Evolutionary conservation across 1,140 invertebrate genomes (phyloP).

Genomic region (Archivesica marissinica): DNA sequence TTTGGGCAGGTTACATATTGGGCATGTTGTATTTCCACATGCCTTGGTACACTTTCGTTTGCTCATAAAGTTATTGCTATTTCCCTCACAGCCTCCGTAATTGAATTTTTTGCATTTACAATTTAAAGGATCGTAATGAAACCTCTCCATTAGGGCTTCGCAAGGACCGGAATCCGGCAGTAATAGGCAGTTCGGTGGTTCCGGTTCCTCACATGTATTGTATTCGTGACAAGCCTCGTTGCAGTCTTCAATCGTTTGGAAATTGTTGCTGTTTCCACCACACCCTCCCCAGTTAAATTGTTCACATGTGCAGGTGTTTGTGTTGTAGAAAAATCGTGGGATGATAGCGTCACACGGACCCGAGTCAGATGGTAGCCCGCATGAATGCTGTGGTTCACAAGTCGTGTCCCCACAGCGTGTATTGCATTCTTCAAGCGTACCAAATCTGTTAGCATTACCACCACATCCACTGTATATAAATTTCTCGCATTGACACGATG

Average conservation of each 20-base stretch:
- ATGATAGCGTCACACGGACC: slow-evolving; percentile 90
- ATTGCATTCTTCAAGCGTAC: slow-evolving; percentile 66
- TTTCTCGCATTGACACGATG: slow-evolving; percentile 67
- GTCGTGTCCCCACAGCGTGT: slow-evolving; percentile 68
- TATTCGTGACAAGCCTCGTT: slow-evolving; percentile 41
- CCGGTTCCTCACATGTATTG: neutral
- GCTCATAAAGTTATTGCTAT: slow-evolving; percentile 78
- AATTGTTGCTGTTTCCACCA: slow-evolving; percentile 82
- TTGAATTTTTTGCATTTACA: slow-evolving; percentile 73
- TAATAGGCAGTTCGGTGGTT: slow-evolving; percentile 88
- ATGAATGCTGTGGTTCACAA: slow-evolving; percentile 79
- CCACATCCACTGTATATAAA: slow-evolving; percentile 80
- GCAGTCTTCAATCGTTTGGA: slow-evolving; percentile 70
- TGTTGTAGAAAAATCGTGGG: slow-evolving; percentile 81
- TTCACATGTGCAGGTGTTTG: slow-evolving; percentile 79
- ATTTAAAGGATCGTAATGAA: slow-evolving; percentile 71
- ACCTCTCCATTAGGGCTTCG: slow-evolving; percentile 84
- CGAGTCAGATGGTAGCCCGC: slow-evolving; percentile 90
- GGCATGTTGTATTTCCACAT: slow-evolving; percentile 68
- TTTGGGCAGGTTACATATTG: slow-evolving; percentile 67
- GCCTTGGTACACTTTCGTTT: slow-evolving; percentile 67
- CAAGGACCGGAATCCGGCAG: slow-evolving; percentile 91
- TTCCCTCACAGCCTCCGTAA: slow-evolving; percentile 81
- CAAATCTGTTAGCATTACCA: slow-evolving; percentile 81
- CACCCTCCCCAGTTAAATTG: slow-evolving; percentile 82